phyloP scores from a whole-genome alignment of 2,888 invertebrate genomes.

The Lasioglossum leucozonium region DNA sequence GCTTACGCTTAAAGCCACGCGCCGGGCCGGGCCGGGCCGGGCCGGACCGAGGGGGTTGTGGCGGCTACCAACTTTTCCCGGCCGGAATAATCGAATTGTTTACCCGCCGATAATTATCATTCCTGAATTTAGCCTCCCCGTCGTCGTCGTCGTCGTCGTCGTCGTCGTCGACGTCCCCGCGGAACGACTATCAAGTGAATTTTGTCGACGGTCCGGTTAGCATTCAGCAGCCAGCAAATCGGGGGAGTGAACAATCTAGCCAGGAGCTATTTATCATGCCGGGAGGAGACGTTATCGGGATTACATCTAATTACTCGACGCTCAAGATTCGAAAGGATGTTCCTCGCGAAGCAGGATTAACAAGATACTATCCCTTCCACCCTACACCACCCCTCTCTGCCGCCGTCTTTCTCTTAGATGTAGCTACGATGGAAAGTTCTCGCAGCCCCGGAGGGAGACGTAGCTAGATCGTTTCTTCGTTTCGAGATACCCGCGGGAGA shows the following conservation, averaged over 20 bases:
- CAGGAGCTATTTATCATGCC: conserved; percentile 32
- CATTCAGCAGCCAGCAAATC: neutral
- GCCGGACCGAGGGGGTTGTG: neutral
- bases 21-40: neutral
- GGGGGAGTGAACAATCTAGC: conserved; percentile 4
- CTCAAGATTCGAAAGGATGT: conserved; percentile 28
- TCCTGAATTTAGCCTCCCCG: conserved; percentile 4
- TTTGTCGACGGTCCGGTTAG: neutral
- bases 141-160: no score
- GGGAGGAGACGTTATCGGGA: conserved; percentile 39
- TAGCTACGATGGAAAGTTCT: neutral
- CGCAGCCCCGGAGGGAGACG: neutral
- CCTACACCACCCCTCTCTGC: no score
- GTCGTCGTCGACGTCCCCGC: no score
- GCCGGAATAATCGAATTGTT: conserved; percentile 64
- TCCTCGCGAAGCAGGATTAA: conserved; percentile 21
- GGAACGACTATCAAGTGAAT: conserved; percentile 20
- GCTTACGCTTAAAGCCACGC: conserved; percentile 34
- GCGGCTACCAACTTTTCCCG: conserved; percentile 49
- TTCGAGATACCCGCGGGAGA: neutral
- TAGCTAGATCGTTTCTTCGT: neutral
- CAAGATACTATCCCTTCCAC: neutral
- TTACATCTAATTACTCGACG: conserved; percentile 52
- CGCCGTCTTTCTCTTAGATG: neutral
- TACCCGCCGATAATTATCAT: conserved; percentile 43